Evolutionary conservation across 1,140 invertebrate species (phyloP).

Genomic region (Drosophila ficusphila): DNA sequence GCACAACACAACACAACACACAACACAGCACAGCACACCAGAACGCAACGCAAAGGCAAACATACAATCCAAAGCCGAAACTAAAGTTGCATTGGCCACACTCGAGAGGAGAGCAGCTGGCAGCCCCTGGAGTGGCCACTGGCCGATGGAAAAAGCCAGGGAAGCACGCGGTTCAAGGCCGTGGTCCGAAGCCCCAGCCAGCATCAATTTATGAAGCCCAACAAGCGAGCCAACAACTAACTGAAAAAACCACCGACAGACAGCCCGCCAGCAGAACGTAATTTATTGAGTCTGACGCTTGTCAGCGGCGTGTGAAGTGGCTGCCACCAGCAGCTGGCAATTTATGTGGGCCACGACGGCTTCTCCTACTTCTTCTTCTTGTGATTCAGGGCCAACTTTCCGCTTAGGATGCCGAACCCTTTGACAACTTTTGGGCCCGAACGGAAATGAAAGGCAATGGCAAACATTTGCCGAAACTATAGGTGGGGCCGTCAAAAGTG

Average conservation of each 20-base stretch:
- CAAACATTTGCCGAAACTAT: slow-evolving; percentile 40
- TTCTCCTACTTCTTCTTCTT: no score
- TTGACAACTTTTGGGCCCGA: slow-evolving; percentile 47
- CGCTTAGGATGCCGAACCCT: slow-evolving; percentile 41
- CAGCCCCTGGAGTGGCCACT: slow-evolving; percentile 38
- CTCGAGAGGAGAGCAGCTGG: slow-evolving; percentile 38
- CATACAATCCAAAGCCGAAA: slow-evolving; percentile 37
- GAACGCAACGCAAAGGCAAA: slow-evolving; percentile 22
- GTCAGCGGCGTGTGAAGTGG: slow-evolving; percentile 54
- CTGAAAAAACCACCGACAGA: slow-evolving; percentile 24
- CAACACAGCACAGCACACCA: no score
- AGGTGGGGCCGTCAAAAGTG: slow-evolving; percentile 1
- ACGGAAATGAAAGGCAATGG: slow-evolving; percentile 48
- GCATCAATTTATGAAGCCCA: slow-evolving; percentile 46
- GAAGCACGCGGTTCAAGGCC: slow-evolving; percentile 48
- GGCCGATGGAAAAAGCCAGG: slow-evolving; percentile 17
- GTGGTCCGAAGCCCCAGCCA: slow-evolving; percentile 12
- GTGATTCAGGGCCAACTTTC: slow-evolving; percentile 38
- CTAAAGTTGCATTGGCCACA: slow-evolving; percentile 51
- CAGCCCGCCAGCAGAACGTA: slow-evolving; percentile 40
- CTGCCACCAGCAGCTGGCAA: slow-evolving; percentile 40
- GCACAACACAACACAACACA: slow-evolving; percentile 23
- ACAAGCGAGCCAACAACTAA: slow-evolving; percentile 1
- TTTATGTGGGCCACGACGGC: slow-evolving; percentile 48
- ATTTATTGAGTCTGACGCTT: slow-evolving; percentile 72